These are phyloP conservation scores for Tenodera sinensis DNA, from an alignment of 2,888 invertebrate species.

Conservation along the genomic window DNA sequence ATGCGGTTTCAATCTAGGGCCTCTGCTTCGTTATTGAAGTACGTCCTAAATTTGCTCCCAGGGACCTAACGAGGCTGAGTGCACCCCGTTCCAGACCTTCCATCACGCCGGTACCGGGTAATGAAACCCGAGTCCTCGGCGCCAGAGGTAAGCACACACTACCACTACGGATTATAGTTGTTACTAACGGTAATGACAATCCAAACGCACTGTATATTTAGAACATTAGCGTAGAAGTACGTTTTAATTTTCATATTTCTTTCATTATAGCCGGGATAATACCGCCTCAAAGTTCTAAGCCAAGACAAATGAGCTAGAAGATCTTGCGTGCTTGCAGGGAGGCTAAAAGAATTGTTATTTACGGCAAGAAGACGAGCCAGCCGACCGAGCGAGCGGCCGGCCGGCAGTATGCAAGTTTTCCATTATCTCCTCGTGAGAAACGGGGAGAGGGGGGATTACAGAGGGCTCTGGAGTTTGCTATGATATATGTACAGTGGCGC, in stretches of 20 bases:
- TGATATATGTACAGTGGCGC: not conserved
- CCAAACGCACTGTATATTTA: not conserved
- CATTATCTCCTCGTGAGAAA: not conserved
- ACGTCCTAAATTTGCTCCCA: too few relatives aligned
- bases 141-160: too few relatives aligned
- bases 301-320: not conserved
- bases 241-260: not conserved
- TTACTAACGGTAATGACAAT: too few relatives aligned
- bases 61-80: too few relatives aligned
- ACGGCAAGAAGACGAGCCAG: not conserved
- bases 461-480: not conserved
- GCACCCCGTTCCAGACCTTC: too few relatives aligned
- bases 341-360: not conserved
- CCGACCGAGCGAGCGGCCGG: too few relatives aligned
- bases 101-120: too few relatives aligned
- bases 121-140: too few relatives aligned
- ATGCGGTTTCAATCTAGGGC: too few relatives aligned
- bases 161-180: too few relatives aligned
- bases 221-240: not conserved
- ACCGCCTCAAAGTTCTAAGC: not conserved
- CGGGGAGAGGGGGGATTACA: too few relatives aligned
- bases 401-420: not conserved
- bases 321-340: not conserved
- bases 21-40: too few relatives aligned
- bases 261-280: not conserved